Evolutionary conservation across 1,140 invertebrate genomes (phyloP), one percentile per base, ranked within the genome.

Genomic region (Probaryconus sp.): DNA sequence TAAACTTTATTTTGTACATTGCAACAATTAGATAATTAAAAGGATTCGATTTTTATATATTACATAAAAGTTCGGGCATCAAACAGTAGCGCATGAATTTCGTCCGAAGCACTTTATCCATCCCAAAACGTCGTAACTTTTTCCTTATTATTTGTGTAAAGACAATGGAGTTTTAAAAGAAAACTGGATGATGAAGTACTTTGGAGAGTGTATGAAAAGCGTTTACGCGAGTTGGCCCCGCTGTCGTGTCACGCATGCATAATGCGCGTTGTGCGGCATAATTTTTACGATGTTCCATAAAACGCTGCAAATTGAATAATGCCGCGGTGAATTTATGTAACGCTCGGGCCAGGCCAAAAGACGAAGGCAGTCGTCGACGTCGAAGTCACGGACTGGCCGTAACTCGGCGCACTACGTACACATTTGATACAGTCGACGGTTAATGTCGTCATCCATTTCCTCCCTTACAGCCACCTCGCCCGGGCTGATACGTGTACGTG

Each of bases 231-330:
- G 45, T 55, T 26, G 51, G 67, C 48, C 65, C 47, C 11, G 60
- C 35, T 28, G 55, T 37, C 43, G 67, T 20, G 42, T 50, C 38
- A 38, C 53, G 51, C 68, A 72, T 72, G 58, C 68, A 67, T 73
- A 73, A 67, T 73, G 61, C 53, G 24, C 16, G 24, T 1, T 14
- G 61, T 28, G 50, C 5, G 37, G 17, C 45, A 67, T 73, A 73
- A 81, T 81, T 82, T 82, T 83, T 81, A 82, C 77, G 79, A 81
- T 16, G 40, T 7, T n/a, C 35, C 64, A 37, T 75, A 76, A 77
- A 67, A 56, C 60, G 48, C 38, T 70, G 73, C 77, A 78, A 79
- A 79, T 79, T 81, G 76, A 81, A 81, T 79, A 76, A 76, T 61
- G 69, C 45, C 38, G 16, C 17, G 28, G 5, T 58, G 60, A 47